Conservation (phyloP, 2,888 invertebrate genomes). For the Agrenia bidenticulata region DNA sequence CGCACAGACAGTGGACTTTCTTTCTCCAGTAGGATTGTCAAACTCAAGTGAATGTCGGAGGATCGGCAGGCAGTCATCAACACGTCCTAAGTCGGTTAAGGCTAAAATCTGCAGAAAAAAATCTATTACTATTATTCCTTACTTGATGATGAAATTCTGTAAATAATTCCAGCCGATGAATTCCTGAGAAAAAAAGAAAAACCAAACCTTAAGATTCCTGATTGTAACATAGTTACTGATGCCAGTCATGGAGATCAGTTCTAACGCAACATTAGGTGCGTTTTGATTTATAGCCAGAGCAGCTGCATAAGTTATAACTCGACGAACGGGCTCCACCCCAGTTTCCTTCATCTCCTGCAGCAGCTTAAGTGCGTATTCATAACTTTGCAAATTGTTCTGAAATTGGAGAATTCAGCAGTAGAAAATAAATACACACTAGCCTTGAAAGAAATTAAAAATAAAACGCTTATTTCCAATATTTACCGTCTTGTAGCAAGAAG, state of each 20-base stretch:
- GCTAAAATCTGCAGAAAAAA: slow-evolving; percentile 59
- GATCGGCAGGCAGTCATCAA: slow-evolving; percentile 66
- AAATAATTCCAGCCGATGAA: too few species aligned
- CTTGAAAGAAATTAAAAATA: not conserved
- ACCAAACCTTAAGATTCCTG: slow-evolving; percentile 67
- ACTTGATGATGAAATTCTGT: too few species aligned
- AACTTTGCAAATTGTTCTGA: slow-evolving; percentile 70
- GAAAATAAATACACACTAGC: too few species aligned
- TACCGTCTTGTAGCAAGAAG: slow-evolving; percentile 75
- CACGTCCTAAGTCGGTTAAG: slow-evolving; percentile 64
- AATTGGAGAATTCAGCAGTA: too few species aligned
- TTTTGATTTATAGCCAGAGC: slow-evolving; percentile 70
- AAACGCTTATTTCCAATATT: not conserved
- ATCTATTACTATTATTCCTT: too few species aligned
- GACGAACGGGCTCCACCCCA: slow-evolving; percentile 65
- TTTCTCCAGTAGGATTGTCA: slow-evolving; percentile 60
- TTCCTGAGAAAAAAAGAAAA: too few species aligned
- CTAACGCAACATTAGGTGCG: slow-evolving; percentile 67
- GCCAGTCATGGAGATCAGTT: slow-evolving; percentile 62
- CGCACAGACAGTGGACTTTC: slow-evolving; percentile 64
- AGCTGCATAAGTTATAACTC: slow-evolving; percentile 66
- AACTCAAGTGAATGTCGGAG: slow-evolving; percentile 63
- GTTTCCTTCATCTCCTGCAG: slow-evolving; percentile 64
- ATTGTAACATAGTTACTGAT: slow-evolving; percentile 68
- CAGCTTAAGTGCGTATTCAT: slow-evolving; percentile 65